A percentile compares a stretch with the other conserved stretches of the same genome.
Conservation (phyloP, 92 coral and sea anemone species). For the Zoanthus sansibaricus region DNA sequence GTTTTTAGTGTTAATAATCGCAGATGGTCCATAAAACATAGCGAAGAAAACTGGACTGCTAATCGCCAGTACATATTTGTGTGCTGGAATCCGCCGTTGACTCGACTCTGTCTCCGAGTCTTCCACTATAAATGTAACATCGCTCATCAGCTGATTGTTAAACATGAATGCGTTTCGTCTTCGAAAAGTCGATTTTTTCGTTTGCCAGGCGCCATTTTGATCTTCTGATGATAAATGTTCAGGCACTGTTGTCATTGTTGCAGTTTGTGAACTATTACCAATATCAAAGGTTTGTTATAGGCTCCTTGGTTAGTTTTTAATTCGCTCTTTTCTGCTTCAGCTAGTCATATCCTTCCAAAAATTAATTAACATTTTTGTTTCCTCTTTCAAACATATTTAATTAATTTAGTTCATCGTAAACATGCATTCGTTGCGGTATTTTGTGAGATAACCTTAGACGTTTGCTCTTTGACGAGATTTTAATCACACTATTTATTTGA, state of each 20-base stretch:
- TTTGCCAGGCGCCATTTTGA: conserved; percentile 24
- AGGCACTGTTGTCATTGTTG: not conserved
- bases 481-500: not conserved
- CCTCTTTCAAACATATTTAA: conserved; percentile 10
- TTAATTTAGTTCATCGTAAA: conserved; percentile 1
- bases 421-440: conserved; percentile 9
- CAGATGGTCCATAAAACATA: conserved; percentile 25
- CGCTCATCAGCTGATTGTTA: conserved; percentile 48
- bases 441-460: not conserved
- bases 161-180: conserved; percentile 39
- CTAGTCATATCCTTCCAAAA: not conserved
- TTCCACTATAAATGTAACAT: conserved; percentile 10
- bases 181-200: conserved; percentile 16
- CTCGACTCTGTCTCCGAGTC: conserved; percentile 11
- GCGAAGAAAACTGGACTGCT: conserved; percentile 29
- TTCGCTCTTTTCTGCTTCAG: not conserved
- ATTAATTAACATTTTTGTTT: not conserved
- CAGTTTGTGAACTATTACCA: not conserved
- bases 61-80: conserved; percentile 34
- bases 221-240: not conserved
- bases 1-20: conserved; percentile 1
- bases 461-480: conserved; percentile 1
- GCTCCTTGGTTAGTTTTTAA: not conserved
- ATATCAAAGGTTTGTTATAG: not conserved
- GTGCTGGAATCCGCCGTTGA: conserved; percentile 24